phyloP scores from a whole-genome alignment of 2,113 vertebrate species.

The Typhlomys cinereus region DNA sequence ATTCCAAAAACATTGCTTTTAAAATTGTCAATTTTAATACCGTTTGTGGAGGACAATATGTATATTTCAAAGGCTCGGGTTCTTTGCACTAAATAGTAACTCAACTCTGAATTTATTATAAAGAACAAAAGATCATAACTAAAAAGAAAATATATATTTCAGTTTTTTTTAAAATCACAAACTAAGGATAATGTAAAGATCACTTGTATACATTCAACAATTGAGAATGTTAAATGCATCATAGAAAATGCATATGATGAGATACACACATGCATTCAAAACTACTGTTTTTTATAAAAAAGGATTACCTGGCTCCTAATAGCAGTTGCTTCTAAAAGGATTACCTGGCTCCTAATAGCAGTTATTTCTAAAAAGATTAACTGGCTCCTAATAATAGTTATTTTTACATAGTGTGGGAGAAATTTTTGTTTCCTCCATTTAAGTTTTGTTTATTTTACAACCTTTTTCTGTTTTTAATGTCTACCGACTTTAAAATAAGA shows the following conservation, averaged over 20 bases:
- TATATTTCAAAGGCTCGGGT: conserved; percentile 6
- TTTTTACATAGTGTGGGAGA: not conserved
- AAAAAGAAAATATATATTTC: conserved; percentile 26
- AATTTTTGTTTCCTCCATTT: conserved; percentile 27
- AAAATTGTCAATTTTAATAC: conserved; percentile 23
- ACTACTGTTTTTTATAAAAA: too few species aligned
- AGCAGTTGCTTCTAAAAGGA: too few species aligned
- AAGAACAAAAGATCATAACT: conserved; percentile 40
- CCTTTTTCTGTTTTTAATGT: conserved; percentile 8
- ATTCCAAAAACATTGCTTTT: conserved; percentile 35
- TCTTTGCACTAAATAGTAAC: conserved; percentile 37
- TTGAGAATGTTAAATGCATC: conserved; percentile 49
- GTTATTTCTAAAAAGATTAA: conserved; percentile 7
- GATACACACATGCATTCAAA: not conserved
- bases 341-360: too few species aligned
- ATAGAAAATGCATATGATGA: not conserved
- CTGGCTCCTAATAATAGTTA: not conserved
- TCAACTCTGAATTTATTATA: conserved; percentile 52
- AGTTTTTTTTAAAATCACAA: conserved; percentile 23
- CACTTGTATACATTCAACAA: not conserved
- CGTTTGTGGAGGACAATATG: conserved; percentile 3
- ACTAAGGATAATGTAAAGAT: conserved; percentile 40
- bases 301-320: too few species aligned
- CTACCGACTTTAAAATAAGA: conserved; percentile 30
- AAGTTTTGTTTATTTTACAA: conserved; percentile 34